Evolutionary conservation across 2,113 vertebrate species (phyloP).

Genomic region (Hydrochoerus hydrochaeris): DNA sequence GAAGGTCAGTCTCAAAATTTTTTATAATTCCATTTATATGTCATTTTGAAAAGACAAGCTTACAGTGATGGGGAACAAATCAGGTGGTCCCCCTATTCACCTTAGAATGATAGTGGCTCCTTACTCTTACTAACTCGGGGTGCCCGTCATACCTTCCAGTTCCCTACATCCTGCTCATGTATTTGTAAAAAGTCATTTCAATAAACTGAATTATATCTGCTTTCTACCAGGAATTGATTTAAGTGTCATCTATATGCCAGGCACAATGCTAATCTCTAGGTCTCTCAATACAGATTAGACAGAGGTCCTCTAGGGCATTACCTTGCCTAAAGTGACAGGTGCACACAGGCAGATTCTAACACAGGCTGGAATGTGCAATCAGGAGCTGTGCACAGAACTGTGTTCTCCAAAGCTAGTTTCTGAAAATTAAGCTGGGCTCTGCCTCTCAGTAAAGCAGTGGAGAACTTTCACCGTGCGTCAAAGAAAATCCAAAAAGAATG

Average conservation of each 20-base stretch:
- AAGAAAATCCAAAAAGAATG: not conserved
- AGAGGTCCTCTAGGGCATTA: not conserved
- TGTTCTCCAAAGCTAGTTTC: not conserved
- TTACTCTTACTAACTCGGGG: not conserved
- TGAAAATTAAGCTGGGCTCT: slow-evolving; percentile 5
- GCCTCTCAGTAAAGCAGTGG: not conserved
- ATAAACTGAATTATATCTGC: not conserved
- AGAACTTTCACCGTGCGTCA: not conserved
- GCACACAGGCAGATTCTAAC: not conserved
- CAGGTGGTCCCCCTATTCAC: not conserved
- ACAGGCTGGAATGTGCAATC: not conserved
- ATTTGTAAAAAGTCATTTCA: not conserved
- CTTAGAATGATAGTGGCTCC: not conserved
- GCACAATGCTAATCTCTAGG: not conserved
- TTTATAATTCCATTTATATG: not conserved
- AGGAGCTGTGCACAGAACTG: not conserved
- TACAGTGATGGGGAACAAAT: not conserved
- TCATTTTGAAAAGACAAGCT: slow-evolving; percentile 48
- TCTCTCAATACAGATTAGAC: not conserved
- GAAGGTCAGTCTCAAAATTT: slow-evolving; percentile 57
- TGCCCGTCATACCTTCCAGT: not conserved
- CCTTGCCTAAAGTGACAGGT: not conserved
- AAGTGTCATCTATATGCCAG: not conserved
- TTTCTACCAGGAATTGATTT: not conserved
- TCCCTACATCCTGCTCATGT: not conserved